Evolutionary conservation across 2,797 vertebrate species (phyloP).

Genomic region (Fundulus diaphanus): DNA sequence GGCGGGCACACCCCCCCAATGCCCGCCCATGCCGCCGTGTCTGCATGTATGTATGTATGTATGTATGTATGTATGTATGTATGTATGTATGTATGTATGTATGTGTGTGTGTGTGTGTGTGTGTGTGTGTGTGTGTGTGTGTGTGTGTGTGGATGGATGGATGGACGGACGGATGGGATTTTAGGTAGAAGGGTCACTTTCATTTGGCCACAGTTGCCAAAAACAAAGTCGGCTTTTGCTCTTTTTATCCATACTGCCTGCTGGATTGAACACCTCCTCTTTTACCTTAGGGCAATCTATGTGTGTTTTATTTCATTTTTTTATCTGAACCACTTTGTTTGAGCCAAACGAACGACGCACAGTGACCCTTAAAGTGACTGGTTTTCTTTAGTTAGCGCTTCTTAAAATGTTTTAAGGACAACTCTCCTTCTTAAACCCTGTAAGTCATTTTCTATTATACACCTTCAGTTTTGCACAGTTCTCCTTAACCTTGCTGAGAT

Average conservation of each 20-base stretch:
- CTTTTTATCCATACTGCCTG: conserved; percentile 42
- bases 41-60: neutral
- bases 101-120: too few relatives aligned
- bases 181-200: neutral
- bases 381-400: neutral
- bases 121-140: too few relatives aligned
- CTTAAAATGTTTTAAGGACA: neutral
- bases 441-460: neutral
- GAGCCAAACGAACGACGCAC: conserved; percentile 15
- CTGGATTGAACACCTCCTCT: conserved; percentile 35
- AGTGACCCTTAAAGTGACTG: neutral
- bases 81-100: too few relatives aligned
- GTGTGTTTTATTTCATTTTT: conserved; percentile 42
- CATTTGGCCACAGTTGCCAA: conserved; percentile 10
- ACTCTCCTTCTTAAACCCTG: neutral
- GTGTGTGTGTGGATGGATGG: too few relatives aligned
- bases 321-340: conserved; percentile 22
- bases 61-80: too few relatives aligned
- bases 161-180: neutral
- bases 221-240: conserved; percentile 36
- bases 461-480: conserved; percentile 12
- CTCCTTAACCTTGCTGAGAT: conserved; percentile 15
- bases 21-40: too few relatives aligned
- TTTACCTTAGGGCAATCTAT: conserved; percentile 46
- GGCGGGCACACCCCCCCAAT: too few relatives aligned